phyloP scores from a whole-genome alignment of 64 coral and sea anemone species.

The Dendrophyllia cribrosa region DNA sequence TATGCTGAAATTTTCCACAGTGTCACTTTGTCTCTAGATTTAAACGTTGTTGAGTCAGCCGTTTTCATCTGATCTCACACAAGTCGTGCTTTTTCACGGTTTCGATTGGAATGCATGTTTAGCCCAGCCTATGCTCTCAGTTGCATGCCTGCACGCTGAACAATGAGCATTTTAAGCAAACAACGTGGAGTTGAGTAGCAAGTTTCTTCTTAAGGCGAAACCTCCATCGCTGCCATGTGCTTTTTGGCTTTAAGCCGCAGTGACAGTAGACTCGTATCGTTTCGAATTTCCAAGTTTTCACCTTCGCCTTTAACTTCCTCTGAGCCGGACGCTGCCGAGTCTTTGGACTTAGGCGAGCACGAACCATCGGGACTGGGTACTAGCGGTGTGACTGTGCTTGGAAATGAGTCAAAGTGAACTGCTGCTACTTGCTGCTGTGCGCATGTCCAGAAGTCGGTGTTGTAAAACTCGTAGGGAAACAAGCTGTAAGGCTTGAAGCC shows the following conservation, averaged over 20 bases:
- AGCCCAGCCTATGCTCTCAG: too few relatives aligned
- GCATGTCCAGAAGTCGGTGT: conserved; percentile 95
- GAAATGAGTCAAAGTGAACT: conserved; percentile 64
- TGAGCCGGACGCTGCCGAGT: conserved; percentile 16
- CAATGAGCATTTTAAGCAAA: background rate
- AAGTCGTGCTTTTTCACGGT: too few relatives aligned
- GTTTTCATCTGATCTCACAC: too few relatives aligned
- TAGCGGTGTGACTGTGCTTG: conserved; percentile 41
- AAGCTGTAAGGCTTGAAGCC: conserved; percentile 58
- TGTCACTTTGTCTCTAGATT: too few relatives aligned
- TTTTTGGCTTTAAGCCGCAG: conserved; percentile 61
- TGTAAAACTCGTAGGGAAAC: conserved; percentile 83
- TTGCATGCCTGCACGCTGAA: too few relatives aligned
- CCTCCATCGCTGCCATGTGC: conserved; percentile 25
- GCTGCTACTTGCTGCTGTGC: conserved; percentile 84
- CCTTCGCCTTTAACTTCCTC: background rate
- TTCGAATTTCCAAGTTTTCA: conserved; percentile 52
- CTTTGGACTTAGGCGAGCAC: conserved; percentile 18
- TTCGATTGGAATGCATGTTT: too few relatives aligned
- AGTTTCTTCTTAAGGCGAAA: background rate
- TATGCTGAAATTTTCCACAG: too few relatives aligned
- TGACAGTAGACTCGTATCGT: conserved; percentile 53
- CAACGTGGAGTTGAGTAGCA: too few relatives aligned
- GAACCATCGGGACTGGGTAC: conserved; percentile 21
- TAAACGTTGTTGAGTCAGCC: too few relatives aligned